phyloP scores from a whole-genome alignment of 1,140 invertebrate species.

The Drosophila simulans region DNA sequence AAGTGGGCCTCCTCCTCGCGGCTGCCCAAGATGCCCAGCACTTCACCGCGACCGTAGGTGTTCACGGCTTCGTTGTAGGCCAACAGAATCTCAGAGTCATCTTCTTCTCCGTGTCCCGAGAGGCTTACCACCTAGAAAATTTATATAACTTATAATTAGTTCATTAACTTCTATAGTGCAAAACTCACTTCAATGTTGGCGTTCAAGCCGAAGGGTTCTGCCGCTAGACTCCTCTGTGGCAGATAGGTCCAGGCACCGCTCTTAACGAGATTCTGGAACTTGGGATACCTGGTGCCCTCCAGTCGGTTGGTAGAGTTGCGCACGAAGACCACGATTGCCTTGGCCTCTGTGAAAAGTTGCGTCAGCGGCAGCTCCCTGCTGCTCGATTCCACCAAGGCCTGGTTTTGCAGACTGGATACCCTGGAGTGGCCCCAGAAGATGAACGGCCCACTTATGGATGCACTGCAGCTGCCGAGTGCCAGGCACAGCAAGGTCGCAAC shows the following conservation, averaged over 20 bases:
- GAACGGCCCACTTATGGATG: conserved; percentile 85
- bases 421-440: conserved; percentile 86
- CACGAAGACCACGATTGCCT: conserved; percentile 79
- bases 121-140: conserved; percentile 85
- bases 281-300: conserved; percentile 73
- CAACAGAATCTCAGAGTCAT: conserved; percentile 86
- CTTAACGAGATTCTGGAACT: conserved; percentile 77
- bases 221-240: conserved; percentile 86
- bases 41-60: conserved; percentile 86
- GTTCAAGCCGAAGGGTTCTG: conserved; percentile 86
- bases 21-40: conserved; percentile 86
- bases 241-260: conserved; percentile 84
- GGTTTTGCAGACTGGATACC: conserved; percentile 84
- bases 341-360: conserved; percentile 78
- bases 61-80: conserved; percentile 86
- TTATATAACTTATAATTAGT: neutral
- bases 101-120: conserved; percentile 86
- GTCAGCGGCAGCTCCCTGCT: conserved; percentile 84
- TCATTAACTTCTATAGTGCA: no score
- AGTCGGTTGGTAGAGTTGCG: conserved; percentile 71
- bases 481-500: conserved; percentile 46
- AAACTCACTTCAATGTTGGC: conserved; percentile 79
- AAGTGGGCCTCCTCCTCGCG: conserved; percentile 77
- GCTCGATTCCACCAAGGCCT: conserved; percentile 85
- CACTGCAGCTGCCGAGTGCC: conserved; percentile 48